Conservation (phyloP, 2,797 vertebrate genomes). For the Lepus oiostolus region DNA sequence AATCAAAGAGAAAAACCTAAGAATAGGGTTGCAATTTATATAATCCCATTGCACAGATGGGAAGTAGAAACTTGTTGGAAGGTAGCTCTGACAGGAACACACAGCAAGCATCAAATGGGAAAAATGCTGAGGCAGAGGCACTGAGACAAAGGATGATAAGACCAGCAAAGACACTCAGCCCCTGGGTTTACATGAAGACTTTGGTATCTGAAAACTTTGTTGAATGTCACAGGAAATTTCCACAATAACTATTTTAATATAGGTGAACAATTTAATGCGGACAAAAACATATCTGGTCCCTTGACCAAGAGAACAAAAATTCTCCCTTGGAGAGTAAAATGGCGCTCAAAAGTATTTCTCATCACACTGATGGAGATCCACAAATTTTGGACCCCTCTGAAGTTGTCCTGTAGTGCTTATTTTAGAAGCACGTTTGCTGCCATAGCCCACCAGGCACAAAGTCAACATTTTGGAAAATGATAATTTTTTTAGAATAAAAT, state of each 20-base stretch:
- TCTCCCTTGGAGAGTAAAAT: background rate
- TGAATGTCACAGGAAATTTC: background rate
- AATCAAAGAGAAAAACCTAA: background rate
- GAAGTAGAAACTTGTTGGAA: background rate
- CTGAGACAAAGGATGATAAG: background rate
- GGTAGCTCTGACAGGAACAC: background rate
- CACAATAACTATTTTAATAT: constrained; percentile 3
- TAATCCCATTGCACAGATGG: background rate
- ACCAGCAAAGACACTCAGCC: background rate
- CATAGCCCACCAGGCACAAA: background rate
- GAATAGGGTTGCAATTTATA: background rate
- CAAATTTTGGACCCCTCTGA: background rate
- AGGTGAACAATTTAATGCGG: background rate
- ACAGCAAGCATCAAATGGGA: background rate
- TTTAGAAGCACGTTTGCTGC: background rate
- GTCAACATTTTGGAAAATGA: background rate
- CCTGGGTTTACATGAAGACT: background rate
- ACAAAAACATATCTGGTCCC: background rate
- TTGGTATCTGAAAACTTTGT: background rate
- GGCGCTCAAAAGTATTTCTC: background rate
- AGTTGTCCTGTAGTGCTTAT: background rate
- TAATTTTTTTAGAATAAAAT: background rate
- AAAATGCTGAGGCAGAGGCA: background rate
- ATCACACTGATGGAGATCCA: background rate
- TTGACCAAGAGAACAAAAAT: background rate